Evolutionary conservation across 2,888 invertebrate species (phyloP).

Genomic region (Phrixothrix hirtus): DNA sequence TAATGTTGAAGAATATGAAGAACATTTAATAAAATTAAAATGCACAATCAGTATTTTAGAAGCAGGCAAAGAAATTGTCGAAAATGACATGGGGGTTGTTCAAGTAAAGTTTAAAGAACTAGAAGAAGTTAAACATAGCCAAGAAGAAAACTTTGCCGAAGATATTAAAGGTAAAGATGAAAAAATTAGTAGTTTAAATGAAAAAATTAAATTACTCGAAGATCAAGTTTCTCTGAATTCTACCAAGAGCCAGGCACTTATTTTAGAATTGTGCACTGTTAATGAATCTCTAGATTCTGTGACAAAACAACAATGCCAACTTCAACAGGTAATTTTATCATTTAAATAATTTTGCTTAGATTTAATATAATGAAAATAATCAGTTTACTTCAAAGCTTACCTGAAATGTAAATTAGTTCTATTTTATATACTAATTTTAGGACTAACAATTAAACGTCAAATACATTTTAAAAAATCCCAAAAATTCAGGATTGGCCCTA

Average conservation of each 20-base stretch:
- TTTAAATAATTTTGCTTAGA: no score
- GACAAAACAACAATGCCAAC: constrained; percentile 4
- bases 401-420: no score
- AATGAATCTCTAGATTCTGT: constrained; percentile 13
- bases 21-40: constrained; percentile 32
- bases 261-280: constrained; percentile 9
- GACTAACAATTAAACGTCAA: no score
- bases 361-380: no score
- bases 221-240: constrained; percentile 6
- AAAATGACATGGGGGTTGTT: constrained; percentile 18
- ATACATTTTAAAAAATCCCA: no score
- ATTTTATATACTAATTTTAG: no score
- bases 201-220: constrained; percentile 11
- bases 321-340: constrained; percentile 10
- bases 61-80: constrained; percentile 34
- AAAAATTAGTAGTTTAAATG: constrained; percentile 12
- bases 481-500: no score
- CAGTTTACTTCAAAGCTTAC: no score
- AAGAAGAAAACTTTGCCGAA: constrained; percentile 16
- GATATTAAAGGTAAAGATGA: constrained; percentile 11
- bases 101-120: constrained; percentile 21
- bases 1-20: constrained; percentile 19
- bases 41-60: constrained; percentile 36
- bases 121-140: constrained; percentile 17
- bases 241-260: constrained; percentile 5